These are phyloP conservation scores for Drosophila biarmipes DNA, from an alignment of 1,140 invertebrate genomes.

Conservation along the genomic window DNA sequence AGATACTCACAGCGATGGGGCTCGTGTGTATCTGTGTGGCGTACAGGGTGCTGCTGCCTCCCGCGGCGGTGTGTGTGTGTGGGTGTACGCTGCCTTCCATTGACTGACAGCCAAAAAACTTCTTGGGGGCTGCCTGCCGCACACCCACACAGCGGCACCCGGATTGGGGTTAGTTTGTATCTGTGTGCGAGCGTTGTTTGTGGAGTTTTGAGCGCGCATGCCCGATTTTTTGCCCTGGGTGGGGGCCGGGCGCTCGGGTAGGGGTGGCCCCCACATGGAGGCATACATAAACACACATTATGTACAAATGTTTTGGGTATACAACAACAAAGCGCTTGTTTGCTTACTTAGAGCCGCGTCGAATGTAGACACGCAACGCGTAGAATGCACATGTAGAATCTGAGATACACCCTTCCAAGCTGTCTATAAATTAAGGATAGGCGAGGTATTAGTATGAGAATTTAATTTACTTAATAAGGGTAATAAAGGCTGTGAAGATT, in stretches of 20 bases:
- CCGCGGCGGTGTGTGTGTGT: constrained; percentile 16
- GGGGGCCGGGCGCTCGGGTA: not conserved
- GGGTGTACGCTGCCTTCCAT: constrained; percentile 72
- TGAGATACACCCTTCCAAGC: not conserved
- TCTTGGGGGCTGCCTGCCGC: constrained; percentile 70
- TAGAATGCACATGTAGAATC: constrained; percentile 18
- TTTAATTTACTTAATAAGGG: not conserved
- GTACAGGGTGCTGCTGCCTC: constrained; percentile 57
- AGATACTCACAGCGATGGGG: constrained; percentile 16
- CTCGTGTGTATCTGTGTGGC: constrained; percentile 28
- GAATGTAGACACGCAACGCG: constrained; percentile 34
- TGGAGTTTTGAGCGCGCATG: constrained; percentile 79
- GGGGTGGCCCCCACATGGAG: constrained; percentile 22
- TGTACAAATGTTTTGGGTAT: constrained; percentile 69
- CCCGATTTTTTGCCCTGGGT: constrained; percentile 44
- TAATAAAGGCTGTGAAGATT: no score
- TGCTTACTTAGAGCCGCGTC: constrained; percentile 44
- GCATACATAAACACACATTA: constrained; percentile 38
- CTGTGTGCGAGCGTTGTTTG: constrained; percentile 60
- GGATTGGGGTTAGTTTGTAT: constrained; percentile 72
- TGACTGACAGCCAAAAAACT: constrained; percentile 82
- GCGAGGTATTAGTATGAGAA: not conserved
- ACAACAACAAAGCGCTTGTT: constrained; percentile 71
- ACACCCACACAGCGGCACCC: constrained; percentile 26
- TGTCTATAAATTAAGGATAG: not conserved